Evolutionary conservation across 1,140 invertebrate species (phyloP).

Genomic region (Dermatophagoides farinae): DNA sequence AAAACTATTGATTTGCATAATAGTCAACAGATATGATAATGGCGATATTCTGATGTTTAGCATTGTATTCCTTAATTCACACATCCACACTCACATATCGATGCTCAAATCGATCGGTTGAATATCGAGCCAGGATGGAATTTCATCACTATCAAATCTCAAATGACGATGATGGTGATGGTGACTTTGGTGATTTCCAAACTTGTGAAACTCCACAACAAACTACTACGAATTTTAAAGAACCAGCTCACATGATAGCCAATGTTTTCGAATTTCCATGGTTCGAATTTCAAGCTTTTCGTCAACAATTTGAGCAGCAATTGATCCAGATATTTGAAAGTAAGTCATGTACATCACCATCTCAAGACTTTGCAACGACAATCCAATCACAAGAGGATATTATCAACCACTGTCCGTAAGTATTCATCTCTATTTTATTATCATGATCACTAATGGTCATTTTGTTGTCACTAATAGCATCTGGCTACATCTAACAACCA

Average conservation of each 20-base stretch:
- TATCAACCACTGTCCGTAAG: constrained; percentile 5
- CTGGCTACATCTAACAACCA: background rate
- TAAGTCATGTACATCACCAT: background rate
- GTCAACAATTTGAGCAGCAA: background rate
- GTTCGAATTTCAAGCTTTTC: background rate
- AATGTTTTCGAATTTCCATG: background rate
- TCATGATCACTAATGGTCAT: background rate
- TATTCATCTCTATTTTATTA: background rate
- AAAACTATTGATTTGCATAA: no score
- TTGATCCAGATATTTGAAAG: background rate
- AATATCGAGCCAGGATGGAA: no score
- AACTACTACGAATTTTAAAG: background rate
- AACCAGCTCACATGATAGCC: background rate
- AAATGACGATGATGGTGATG: background rate
- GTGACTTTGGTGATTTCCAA: constrained; percentile 2
- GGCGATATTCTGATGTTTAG: no score
- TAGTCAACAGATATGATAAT: no score
- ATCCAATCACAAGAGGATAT: constrained; percentile 7
- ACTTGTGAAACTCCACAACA: background rate
- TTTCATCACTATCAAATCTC: no score
- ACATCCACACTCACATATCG: no score
- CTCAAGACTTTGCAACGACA: background rate
- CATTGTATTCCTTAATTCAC: no score
- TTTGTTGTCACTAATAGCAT: background rate
- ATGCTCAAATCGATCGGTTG: no score